Conservation (phyloP, 2,797 vertebrate genomes). For the Orientallactaga sibirica region DNA sequence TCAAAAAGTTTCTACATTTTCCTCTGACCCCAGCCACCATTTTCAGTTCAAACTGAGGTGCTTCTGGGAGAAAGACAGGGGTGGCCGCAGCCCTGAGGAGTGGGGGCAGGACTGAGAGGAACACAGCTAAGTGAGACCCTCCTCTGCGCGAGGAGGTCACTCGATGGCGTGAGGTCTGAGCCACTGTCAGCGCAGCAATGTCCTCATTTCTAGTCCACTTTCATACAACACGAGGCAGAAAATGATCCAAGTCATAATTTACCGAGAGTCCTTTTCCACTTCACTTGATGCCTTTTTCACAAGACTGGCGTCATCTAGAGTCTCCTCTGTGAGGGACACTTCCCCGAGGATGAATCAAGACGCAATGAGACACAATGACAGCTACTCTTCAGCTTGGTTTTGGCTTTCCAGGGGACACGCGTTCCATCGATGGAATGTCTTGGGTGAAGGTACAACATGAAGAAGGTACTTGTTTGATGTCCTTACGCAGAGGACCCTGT, state of each 20-base stretch:
- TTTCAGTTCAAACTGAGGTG: not conserved
- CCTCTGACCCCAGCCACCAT: not conserved
- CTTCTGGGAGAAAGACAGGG: not conserved
- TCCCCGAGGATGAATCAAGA: not conserved
- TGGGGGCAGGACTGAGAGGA: too few species aligned
- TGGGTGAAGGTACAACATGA: not conserved
- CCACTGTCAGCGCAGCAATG: not conserved
- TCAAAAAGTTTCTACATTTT: not conserved
- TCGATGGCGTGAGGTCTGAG: too few species aligned
- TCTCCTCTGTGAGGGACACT: not conserved
- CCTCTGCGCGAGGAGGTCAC: too few species aligned
- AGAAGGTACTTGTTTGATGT: accelerated
- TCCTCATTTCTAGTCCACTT: not conserved
- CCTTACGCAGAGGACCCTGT: not conserved
- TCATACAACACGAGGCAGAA: accelerated
- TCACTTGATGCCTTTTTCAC: not conserved
- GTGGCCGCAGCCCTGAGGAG: too few species aligned
- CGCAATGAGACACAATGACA: accelerated
- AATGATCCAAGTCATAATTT: not conserved
- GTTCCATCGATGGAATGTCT: accelerated
- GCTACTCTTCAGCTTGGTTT: too few species aligned
- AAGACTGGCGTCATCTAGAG: too few species aligned
- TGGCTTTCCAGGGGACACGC: too few species aligned
- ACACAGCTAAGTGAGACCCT: accelerated
- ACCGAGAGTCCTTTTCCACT: too few species aligned